Evolutionary conservation across 2,888 invertebrate genomes (phyloP), one percentile per base, ranked within the genome.

Genomic region (Amphipoea lucens): DNA sequence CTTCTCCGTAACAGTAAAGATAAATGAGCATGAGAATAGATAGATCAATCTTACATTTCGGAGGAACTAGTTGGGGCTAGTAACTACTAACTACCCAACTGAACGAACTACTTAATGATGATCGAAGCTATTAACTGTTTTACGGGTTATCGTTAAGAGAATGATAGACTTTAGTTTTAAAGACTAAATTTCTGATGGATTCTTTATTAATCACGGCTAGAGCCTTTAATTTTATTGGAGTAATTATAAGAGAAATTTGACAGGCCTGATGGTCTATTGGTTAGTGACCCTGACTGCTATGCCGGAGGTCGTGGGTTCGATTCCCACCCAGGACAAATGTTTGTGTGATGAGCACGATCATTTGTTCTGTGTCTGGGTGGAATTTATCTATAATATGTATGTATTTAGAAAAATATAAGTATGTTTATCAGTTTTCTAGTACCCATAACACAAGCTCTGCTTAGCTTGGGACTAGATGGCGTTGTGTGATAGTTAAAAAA

Each of bases 21-120:
- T 74, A 83, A 84, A 87, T 83, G 88, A 68, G 68, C 45, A 57
- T 70, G 67, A 87, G 76, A 80, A 81, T 76, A 78, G 75, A 87
- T 76, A 80, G 81, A 85, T 81, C 73, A 75, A 81, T 87, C 81
- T 84, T 87, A 87, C 85, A 87, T 80, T 87, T 84, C 65, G 29
- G 60, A 84, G 69, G 62, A 81, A 87, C 77, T 87, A 87, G 85
- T 87, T 75, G 51, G 51, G 67, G 69, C 84, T 76, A 68, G 72
- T 84, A 67, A 87, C 76, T 77, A 84, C 76, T 87, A 81, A 87
- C 87, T 80, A 77, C 72, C 81, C 69, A 67, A 76, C 63, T 85
- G 82, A 88, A 87, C 86, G 85, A 85, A 85, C 85, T 79, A 91
- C 89, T 90, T 90, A 91, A 91, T 90, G 89, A 85, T 87, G 87